Percentiles rank a stretch among this genome's conserved stretches.
Evolutionary conservation across 2,797 vertebrate species (phyloP).

Genomic region (Parauchenoglanis punctatus): DNA sequence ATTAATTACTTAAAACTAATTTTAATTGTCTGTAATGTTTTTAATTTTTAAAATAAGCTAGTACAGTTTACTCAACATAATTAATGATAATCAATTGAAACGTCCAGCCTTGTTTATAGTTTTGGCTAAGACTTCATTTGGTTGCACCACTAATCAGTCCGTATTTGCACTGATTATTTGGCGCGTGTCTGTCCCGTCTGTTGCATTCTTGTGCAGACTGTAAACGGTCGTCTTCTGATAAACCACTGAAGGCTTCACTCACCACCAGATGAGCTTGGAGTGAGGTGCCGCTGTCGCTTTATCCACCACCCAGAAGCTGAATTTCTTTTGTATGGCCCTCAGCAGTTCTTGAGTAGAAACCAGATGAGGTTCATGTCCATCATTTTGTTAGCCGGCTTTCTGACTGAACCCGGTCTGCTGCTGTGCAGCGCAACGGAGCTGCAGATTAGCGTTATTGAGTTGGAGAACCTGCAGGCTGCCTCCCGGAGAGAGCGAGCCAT

Average conservation of each 20-base stretch:
- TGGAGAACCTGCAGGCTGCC: not conserved
- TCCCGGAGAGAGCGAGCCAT: not conserved
- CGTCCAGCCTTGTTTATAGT: not conserved
- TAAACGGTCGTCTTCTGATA: not conserved
- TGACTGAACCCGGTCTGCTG: not conserved
- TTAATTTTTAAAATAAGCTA: not conserved
- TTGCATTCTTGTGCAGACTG: not conserved
- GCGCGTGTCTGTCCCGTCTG: not conserved
- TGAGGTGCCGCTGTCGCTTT: not conserved
- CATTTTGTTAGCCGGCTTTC: not conserved
- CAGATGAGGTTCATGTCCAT: not conserved
- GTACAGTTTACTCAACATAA: not conserved
- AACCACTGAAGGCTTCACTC: not conserved
- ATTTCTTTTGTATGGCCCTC: not conserved
- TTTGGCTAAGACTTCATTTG: not conserved
- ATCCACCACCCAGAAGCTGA: not conserved
- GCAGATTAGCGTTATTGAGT: constrained; percentile 14
- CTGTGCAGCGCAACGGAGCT: not conserved
- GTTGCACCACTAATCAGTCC: not conserved
- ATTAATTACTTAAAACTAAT: not conserved
- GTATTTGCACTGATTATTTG: not conserved
- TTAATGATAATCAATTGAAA: not conserved
- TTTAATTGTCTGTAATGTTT: not conserved
- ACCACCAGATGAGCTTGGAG: constrained; percentile 2
- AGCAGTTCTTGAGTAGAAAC: constrained; percentile 1